phyloP scores from a whole-genome alignment of 2,113 vertebrate species.

The Chloropsis hardwickii region DNA sequence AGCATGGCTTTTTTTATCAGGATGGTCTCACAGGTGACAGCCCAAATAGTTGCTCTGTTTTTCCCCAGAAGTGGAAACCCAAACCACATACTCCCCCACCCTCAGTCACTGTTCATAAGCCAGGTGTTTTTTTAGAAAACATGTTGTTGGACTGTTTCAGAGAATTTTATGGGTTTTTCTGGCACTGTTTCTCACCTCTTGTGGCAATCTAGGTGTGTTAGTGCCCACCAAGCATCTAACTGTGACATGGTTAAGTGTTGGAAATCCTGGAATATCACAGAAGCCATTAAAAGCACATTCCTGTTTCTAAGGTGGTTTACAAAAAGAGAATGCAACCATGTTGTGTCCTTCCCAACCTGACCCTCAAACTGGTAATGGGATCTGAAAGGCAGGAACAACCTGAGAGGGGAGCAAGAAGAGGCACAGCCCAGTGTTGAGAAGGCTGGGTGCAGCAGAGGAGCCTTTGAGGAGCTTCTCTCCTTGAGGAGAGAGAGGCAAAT shows the following conservation, averaged over 20 bases:
- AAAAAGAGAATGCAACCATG: background rate
- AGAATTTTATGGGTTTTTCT: background rate
- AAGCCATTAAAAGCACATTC: background rate
- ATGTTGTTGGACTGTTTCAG: background rate
- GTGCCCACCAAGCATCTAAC: background rate
- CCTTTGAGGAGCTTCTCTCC: background rate
- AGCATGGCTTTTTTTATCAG: background rate
- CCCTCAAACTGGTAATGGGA: background rate
- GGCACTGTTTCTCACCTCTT: background rate
- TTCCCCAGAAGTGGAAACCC: background rate
- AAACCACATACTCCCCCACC: background rate
- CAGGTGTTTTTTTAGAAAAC: background rate
- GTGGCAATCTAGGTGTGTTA: background rate
- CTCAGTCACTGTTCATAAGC: background rate
- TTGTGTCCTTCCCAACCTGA: background rate
- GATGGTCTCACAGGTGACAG: background rate
- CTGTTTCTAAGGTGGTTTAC: background rate
- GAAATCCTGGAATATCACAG: background rate
- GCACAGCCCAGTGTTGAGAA: rapidly evolving
- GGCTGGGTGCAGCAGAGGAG: background rate
- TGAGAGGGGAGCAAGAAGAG: background rate
- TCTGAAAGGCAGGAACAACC: background rate
- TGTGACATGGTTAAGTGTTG: background rate
- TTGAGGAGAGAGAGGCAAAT: background rate
- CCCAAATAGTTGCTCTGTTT: background rate